Conservation (phyloP, 2,797 vertebrate species). For the Myotis vivesi region DNA sequence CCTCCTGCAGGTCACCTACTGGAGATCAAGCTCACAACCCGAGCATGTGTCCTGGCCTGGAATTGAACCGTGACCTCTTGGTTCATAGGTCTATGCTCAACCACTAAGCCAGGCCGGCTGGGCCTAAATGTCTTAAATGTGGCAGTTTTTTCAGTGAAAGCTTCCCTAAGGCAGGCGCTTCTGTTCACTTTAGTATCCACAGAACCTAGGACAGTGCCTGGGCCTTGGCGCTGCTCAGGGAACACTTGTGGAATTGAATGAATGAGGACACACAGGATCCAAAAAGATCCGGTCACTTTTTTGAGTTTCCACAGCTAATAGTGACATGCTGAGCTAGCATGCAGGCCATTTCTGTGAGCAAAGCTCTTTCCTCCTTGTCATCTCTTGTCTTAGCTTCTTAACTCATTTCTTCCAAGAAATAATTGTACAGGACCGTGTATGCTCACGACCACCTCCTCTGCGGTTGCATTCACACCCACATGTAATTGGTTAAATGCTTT, state of each 20-base stretch:
- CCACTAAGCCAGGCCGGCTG: too few species aligned
- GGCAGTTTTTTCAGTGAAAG: background rate
- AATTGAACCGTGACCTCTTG: too few species aligned
- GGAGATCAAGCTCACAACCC: too few species aligned
- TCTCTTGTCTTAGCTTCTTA: background rate
- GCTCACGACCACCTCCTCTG: background rate
- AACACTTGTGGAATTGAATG: background rate
- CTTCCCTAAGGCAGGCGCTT: background rate
- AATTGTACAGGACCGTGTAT: background rate
- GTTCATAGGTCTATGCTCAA: too few species aligned
- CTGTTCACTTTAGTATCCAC: background rate
- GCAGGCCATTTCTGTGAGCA: background rate
- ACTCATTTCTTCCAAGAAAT: background rate
- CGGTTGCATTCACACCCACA: background rate
- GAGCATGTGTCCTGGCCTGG: too few species aligned
- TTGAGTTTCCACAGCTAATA: background rate
- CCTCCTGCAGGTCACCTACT: too few species aligned
- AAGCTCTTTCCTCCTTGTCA: background rate
- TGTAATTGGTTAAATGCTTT: background rate
- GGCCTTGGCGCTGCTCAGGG: accelerated
- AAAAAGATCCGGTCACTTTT: background rate
- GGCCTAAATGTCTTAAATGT: background rate
- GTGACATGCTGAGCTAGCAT: accelerated
- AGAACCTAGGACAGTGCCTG: background rate
- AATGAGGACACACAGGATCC: background rate